Conservation (phyloP, 2,797 vertebrate genomes). For the Hypotaenidia philippensis region DNA sequence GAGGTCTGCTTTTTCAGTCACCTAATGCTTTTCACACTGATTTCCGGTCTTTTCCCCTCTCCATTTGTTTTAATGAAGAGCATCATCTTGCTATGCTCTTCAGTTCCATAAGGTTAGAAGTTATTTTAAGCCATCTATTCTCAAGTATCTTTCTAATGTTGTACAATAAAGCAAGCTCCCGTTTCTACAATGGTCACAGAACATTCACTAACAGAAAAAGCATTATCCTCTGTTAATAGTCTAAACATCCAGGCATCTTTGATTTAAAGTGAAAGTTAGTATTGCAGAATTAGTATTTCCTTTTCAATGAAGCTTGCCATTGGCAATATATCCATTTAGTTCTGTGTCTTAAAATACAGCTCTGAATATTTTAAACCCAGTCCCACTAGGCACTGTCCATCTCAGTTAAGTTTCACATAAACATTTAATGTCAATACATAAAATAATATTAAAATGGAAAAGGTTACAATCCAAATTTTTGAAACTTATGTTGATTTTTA, state of each 20-base stretch:
- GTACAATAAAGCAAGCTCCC: neutral
- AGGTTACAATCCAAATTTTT: neutral
- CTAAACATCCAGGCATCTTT: neutral
- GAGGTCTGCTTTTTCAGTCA: neutral
- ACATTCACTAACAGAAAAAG: neutral
- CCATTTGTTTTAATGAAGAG: neutral
- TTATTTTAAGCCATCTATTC: neutral
- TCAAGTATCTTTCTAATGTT: neutral
- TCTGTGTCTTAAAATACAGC: neutral
- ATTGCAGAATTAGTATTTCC: neutral
- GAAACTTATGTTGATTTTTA: neutral
- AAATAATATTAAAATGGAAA: neutral
- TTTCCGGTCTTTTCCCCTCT: fast-evolving
- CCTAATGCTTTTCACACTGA: neutral
- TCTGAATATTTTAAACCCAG: neutral
- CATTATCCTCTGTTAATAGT: neutral
- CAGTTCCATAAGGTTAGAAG: neutral
- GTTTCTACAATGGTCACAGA: neutral
- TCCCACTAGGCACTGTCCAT: neutral
- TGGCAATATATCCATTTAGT: neutral
- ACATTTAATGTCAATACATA: neutral
- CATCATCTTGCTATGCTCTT: neutral
- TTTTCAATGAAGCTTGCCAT: neutral
- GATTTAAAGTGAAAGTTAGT: neutral
- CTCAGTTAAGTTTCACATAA: neutral